These are phyloP conservation scores for Momotus momota DNA, from an alignment of 2,797 vertebrate genomes.

Conservation along the genomic window DNA sequence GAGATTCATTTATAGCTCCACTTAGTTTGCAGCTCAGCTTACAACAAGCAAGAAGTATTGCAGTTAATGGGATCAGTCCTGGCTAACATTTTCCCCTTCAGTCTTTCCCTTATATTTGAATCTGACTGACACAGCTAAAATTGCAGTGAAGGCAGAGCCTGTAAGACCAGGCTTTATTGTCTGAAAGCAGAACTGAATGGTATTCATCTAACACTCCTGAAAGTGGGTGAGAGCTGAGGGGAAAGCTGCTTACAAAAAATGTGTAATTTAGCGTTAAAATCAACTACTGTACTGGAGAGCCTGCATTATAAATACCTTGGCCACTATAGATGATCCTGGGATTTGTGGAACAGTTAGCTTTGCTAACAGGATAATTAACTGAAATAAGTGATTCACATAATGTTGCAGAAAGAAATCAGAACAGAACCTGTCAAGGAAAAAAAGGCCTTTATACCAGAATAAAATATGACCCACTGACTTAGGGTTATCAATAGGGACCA, in stretches of 20 bases:
- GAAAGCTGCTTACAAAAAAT: conserved; percentile 34
- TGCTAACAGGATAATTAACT: conserved; percentile 10
- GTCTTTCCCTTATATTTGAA: not conserved
- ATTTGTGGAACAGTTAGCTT: not conserved
- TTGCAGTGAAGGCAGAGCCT: conserved; percentile 32
- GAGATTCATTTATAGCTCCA: not conserved
- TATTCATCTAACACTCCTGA: not conserved
- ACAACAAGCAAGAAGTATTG: not conserved
- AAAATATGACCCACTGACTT: not conserved
- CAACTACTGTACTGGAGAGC: not conserved
- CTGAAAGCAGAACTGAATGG: conserved; percentile 2
- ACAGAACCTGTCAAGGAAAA: not conserved
- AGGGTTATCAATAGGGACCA: conserved; percentile 20
- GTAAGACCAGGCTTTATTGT: conserved; percentile 25
- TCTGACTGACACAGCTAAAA: conserved; percentile 34
- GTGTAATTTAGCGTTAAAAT: conserved; percentile 16
- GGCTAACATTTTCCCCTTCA: not conserved
- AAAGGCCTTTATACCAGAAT: not conserved
- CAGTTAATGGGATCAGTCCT: not conserved
- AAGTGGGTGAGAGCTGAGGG: not conserved
- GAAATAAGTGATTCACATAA: not conserved
- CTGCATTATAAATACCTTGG: not conserved
- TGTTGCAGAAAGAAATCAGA: conserved; percentile 8
- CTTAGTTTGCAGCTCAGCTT: not conserved
- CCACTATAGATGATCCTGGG: not conserved